A percentile compares a stretch with the other conserved stretches of the same genome.
phyloP scores from a whole-genome alignment of 1,140 invertebrate species.

The Myzus persicae region DNA sequence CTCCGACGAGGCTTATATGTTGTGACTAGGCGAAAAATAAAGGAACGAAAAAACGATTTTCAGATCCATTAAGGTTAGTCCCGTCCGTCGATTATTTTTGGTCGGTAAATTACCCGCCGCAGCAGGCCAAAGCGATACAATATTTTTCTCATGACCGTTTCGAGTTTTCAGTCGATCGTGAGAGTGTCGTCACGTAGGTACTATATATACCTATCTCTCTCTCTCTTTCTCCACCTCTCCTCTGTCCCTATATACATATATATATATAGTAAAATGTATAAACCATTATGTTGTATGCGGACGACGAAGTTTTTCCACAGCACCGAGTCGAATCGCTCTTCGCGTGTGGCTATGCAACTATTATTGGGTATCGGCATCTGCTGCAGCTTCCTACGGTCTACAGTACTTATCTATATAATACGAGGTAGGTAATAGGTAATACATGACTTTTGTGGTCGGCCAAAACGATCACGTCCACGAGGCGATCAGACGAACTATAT shows the following conservation, averaged over 20 bases:
- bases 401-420: too few relatives aligned
- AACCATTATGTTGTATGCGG: neutral
- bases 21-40: constrained; percentile 35
- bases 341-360: constrained; percentile 6
- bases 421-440: too few relatives aligned
- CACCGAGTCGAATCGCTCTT: constrained; percentile 30
- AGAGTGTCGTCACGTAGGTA: constrained; percentile 37
- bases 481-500: neutral
- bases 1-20: neutral
- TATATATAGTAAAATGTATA: neutral
- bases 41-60: neutral
- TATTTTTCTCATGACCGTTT: constrained; percentile 51
- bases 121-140: neutral
- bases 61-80: constrained; percentile 35
- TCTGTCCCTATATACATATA: neutral
- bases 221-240: neutral
- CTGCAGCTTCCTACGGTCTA: neutral
- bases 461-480: neutral
- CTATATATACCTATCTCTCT: neutral
- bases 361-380: neutral
- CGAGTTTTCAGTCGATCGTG: constrained; percentile 24
- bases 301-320: constrained; percentile 2
- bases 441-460: constrained; percentile 4
- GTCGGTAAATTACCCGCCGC: constrained; percentile 23
- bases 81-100: neutral